A percentile compares a stretch with the other conserved stretches of the same genome.
phyloP scores from a whole-genome alignment of 2,888 invertebrate species.

The Alloplasta piceator region DNA sequence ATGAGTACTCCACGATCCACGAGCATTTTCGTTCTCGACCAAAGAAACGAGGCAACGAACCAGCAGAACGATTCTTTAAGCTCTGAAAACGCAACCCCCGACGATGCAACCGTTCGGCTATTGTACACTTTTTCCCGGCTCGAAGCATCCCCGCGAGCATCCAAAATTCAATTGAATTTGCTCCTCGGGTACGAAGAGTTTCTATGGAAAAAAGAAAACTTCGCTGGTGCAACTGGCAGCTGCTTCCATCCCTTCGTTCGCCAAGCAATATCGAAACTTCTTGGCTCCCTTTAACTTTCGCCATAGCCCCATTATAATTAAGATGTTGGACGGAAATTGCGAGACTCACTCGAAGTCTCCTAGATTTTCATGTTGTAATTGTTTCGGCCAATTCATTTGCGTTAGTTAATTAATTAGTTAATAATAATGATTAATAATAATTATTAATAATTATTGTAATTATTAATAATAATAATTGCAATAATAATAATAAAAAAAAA shows the following conservation, averaged over 20 bases:
- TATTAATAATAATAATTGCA: too few species aligned
- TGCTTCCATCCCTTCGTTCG: conserved; percentile 13
- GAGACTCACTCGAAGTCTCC: not conserved
- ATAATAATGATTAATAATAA: too few species aligned
- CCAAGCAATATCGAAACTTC: conserved; percentile 16
- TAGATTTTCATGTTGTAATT: too few species aligned
- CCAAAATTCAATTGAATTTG: conserved; percentile 37
- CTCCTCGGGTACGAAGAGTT: conserved; percentile 18
- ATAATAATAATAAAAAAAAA: too few species aligned
- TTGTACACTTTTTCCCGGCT: not conserved
- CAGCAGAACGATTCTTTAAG: conserved; percentile 23
- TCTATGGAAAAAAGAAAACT: conserved; percentile 11
- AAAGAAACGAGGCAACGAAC: conserved; percentile 6
- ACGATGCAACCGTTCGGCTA: conserved; percentile 21
- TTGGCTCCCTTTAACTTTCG: not conserved
- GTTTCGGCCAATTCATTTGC: too few species aligned
- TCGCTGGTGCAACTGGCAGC: conserved; percentile 13
- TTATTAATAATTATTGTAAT: too few species aligned
- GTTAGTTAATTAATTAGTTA: too few species aligned
- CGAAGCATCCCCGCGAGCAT: not conserved
- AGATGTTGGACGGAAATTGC: conserved; percentile 25
- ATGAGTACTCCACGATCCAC: not conserved
- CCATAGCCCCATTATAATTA: conserved; percentile 21
- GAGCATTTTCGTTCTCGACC: conserved; percentile 11
- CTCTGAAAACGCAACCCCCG: not conserved